Conservation (phyloP, 1,140 invertebrate genomes). For the Saxidomus purpurata region DNA sequence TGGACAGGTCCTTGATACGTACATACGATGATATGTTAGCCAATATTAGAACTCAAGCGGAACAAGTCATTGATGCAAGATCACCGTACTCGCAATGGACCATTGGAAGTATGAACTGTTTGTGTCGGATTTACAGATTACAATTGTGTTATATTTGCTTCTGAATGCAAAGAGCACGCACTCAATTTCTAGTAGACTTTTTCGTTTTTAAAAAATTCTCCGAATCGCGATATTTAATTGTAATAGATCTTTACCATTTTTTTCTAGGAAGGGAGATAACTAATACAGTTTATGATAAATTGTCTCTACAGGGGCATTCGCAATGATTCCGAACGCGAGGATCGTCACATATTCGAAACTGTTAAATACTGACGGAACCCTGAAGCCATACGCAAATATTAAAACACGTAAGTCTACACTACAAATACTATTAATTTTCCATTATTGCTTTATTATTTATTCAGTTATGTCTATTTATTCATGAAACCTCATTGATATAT, state of each 20-base stretch:
- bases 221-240: too few species aligned
- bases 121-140: not conserved
- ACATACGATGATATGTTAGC: slow-evolving; percentile 70
- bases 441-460: not conserved
- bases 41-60: slow-evolving; percentile 39
- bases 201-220: too few species aligned
- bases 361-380: slow-evolving; percentile 69
- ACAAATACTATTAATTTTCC: too few species aligned
- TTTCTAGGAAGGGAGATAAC: too few species aligned
- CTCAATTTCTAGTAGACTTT: too few species aligned
- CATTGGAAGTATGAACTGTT: not conserved
- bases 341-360: slow-evolving; percentile 56
- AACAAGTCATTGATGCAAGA: slow-evolving; percentile 72
- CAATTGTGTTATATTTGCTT: too few species aligned
- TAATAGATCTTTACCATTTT: too few species aligned
- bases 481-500: too few species aligned
- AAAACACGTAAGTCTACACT: not conserved
- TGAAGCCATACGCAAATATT: slow-evolving; percentile 64
- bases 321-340: slow-evolving; percentile 66
- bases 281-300: too few species aligned
- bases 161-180: too few species aligned
- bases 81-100: not conserved
- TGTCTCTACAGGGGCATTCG: not conserved
- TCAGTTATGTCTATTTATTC: not conserved
- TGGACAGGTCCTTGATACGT: slow-evolving; percentile 63